These are phyloP conservation scores for Tapirus indicus DNA, from an alignment of 2,797 vertebrate species.

Conservation along the genomic window DNA sequence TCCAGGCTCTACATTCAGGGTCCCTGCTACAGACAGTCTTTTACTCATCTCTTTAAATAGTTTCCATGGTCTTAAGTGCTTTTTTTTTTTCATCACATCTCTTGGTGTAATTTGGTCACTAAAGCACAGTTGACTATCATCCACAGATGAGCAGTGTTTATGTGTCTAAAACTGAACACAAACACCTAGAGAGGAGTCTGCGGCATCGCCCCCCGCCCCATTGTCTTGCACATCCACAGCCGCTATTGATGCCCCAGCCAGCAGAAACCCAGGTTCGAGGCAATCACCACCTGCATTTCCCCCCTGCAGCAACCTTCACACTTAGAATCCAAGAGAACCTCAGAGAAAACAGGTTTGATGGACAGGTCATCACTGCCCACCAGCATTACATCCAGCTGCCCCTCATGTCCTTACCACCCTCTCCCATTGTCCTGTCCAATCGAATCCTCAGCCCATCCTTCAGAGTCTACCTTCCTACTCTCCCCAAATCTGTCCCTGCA, in stretches of 20 bases:
- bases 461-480: neutral
- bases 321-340: neutral
- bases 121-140: neutral
- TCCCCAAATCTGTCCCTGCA: neutral
- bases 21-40: neutral
- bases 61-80: neutral
- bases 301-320: neutral
- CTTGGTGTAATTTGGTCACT: neutral
- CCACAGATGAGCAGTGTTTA: neutral
- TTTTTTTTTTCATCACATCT: neutral
- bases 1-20: neutral
- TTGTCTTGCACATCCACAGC: neutral
- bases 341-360: neutral
- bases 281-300: neutral
- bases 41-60: slow-evolving; percentile 13
- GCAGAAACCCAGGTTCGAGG: neutral
- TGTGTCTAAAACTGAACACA: neutral
- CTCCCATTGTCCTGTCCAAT: neutral
- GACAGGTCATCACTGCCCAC: neutral
- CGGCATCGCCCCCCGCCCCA: neutral
- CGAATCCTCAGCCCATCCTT: neutral
- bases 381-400: fast-evolving
- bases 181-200: neutral
- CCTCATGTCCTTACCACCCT: neutral
- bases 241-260: neutral